Evolutionary conservation across 2,888 invertebrate genomes (phyloP), one percentile per base, ranked within the genome.

Genomic region (Heliconius cydno): DNA sequence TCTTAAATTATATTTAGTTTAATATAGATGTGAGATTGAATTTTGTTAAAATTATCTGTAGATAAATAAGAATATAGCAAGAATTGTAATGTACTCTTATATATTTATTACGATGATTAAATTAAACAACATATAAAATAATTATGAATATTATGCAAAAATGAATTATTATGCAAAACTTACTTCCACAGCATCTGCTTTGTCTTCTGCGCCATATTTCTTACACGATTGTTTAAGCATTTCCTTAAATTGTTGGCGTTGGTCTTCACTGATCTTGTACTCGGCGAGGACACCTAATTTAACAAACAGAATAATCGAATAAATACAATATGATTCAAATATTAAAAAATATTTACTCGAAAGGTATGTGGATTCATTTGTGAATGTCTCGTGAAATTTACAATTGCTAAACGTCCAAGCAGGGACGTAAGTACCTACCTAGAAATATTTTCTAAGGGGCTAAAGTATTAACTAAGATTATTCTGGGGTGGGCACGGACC

Each of bases 281-380:
- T 91, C 88, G 28, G 89, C 91, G 65, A 92, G 79, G 2, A 87
- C 91, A n/a, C 88, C 93, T 93, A 86, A 1, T 90, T 89, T 72
- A 65, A 57, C n/a, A 57, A 28, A 52, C 5, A 22, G 28, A 72
- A 72, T 22, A 22, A 9, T 57, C 1, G 13, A 65, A 60, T 60
- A 60, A 10, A 60, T 60, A 60, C 3, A 9, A 60, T 60, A 3
- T 60, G 10, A n/a, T n/a, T 60, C 60, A 19, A 52, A 22, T 52
- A 22, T 19, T 52, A 0, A 52, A 19, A 19, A 19, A 22, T 52
- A 22, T 52, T 52, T 22, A n/a, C 10, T 60, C n/a, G n/a, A 10
- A 60, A 19, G 1, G n/a, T 10, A 60, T n/a, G 12, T 10, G 12
- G n/a, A n/a, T 60, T n/a, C n/a, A n/a, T 60, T 60, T n/a, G 28